A percentile compares a stretch with the other conserved stretches of the same genome.
These are phyloP conservation scores for Heliconius nattereri DNA, from an alignment of 1,140 invertebrate genomes.

Conservation along the genomic window DNA sequence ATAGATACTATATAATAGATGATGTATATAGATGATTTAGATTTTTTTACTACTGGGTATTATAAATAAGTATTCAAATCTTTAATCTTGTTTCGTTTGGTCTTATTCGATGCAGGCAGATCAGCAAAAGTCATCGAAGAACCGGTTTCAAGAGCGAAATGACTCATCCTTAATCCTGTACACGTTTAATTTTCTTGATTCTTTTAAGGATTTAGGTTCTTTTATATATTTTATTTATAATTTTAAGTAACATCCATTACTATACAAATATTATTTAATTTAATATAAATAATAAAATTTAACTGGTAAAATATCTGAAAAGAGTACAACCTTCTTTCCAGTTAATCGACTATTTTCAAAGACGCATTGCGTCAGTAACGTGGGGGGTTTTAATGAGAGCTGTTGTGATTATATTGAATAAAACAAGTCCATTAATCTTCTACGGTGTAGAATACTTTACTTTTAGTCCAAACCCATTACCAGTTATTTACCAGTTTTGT, in stretches of 20 bases:
- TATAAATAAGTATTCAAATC: not conserved
- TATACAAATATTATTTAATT: too few species aligned
- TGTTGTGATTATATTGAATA: constrained; percentile 35
- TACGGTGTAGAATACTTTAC: constrained; percentile 17
- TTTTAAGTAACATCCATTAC: too few species aligned
- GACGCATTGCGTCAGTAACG: constrained; percentile 45
- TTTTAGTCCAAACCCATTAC: not conserved
- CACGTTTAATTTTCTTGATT: not conserved
- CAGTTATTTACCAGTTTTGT: not conserved
- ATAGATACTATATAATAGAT: too few species aligned
- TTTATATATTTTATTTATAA: not conserved
- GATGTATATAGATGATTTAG: too few species aligned
- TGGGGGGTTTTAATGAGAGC: constrained; percentile 35
- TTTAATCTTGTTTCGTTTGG: constrained; percentile 19
- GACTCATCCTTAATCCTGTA: constrained; percentile 33
- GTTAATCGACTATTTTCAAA: constrained; percentile 29
- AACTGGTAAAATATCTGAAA: not conserved
- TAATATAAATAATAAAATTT: not conserved
- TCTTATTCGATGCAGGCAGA: constrained; percentile 20
- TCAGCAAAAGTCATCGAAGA: constrained; percentile 22
- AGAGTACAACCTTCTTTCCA: not conserved
- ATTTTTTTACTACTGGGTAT: too few species aligned
- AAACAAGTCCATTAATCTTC: constrained; percentile 35
- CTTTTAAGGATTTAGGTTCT: not conserved
- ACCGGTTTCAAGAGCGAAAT: constrained; percentile 43